These are phyloP conservation scores for Uropsilus gracilis DNA, from an alignment of 2,113 vertebrate genomes.

Conservation along the genomic window DNA sequence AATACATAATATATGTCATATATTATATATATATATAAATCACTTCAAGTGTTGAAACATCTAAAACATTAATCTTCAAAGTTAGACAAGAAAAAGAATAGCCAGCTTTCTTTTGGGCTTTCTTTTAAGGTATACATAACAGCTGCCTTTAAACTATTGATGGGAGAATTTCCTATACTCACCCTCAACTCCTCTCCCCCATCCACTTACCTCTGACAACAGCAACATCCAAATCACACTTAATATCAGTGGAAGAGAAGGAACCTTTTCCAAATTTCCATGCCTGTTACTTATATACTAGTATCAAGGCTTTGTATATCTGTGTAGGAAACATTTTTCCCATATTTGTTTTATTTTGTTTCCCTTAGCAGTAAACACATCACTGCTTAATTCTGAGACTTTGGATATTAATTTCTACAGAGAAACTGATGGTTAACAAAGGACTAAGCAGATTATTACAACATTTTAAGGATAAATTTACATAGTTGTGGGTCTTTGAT, in stretches of 20 bases:
- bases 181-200: too few relatives aligned
- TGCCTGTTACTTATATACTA: neutral
- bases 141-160: neutral
- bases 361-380: neutral
- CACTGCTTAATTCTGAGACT: neutral
- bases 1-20: too few relatives aligned
- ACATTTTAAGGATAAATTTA: neutral
- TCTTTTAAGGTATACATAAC: neutral
- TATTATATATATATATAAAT: neutral
- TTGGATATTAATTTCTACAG: neutral
- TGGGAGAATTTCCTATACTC: neutral
- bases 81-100: neutral
- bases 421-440: neutral
- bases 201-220: neutral
- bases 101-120: neutral
- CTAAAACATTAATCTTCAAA: constrained; percentile 14
- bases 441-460: neutral
- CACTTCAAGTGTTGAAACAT: neutral
- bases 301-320: neutral
- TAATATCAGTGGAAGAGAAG: neutral
- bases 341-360: neutral
- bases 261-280: neutral
- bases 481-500: neutral
- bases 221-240: too few relatives aligned
- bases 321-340: neutral